These are phyloP conservation scores for Hydrotaea diabolus DNA, from an alignment of 2,888 invertebrate species.

Conservation along the genomic window DNA sequence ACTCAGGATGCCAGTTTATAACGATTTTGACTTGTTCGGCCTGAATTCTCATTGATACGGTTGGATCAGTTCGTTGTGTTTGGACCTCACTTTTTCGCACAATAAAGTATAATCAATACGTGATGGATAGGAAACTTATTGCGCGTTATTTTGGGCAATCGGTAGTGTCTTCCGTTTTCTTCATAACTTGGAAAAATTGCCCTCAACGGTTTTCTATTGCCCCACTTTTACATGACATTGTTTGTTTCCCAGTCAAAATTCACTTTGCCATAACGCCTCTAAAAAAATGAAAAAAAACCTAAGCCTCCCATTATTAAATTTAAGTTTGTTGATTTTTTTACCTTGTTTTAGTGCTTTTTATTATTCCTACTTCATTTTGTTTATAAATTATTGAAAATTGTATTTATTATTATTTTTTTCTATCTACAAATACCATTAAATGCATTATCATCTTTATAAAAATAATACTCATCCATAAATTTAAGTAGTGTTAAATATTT, in stretches of 20 bases:
- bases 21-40: no score
- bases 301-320: conserved; percentile 11
- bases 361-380: background rate
- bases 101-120: no score
- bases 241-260: background rate
- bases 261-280: conserved; percentile 25
- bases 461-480: conserved; percentile 30
- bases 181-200: no score
- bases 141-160: no score
- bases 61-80: no score
- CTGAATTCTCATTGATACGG: no score
- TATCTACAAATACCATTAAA: conserved; percentile 19
- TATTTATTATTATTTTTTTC: conserved; percentile 21
- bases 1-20: no score
- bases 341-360: conserved; percentile 21
- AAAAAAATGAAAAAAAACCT: background rate
- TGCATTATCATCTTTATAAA: conserved; percentile 35
- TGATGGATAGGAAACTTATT: no score
- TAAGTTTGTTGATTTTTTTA: conserved; percentile 59
- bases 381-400: conserved; percentile 28
- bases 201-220: background rate
- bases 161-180: no score
- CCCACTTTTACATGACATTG: background rate
- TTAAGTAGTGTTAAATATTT: conserved; percentile 42
- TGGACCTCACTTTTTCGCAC: no score